Evolutionary conservation across 2,113 vertebrate species (phyloP).

Genomic region (Zeus faber): DNA sequence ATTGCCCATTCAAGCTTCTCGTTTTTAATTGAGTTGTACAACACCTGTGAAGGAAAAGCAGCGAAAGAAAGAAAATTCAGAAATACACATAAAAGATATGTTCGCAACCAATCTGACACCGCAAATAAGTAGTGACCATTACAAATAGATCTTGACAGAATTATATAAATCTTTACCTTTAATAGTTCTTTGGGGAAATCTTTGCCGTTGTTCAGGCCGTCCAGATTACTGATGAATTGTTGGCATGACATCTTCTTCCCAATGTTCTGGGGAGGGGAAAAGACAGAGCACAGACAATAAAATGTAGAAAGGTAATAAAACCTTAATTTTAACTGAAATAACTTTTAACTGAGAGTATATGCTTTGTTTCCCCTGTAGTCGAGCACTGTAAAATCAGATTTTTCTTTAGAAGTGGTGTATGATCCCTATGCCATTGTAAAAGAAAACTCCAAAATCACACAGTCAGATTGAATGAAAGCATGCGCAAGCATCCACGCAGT

Average conservation of each 20-base stretch:
- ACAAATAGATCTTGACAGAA: too few species aligned
- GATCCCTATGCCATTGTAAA: too few species aligned
- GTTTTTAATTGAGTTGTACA: slow-evolving; percentile 98
- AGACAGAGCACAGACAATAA: neutral
- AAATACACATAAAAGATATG: too few species aligned
- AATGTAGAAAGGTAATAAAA: neutral
- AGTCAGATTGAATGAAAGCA: too few species aligned
- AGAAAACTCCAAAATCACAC: too few species aligned
- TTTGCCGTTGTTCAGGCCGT: slow-evolving; percentile 89
- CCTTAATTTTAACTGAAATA: neutral
- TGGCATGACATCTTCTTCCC: slow-evolving; percentile 98
- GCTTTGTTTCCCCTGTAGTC: neutral
- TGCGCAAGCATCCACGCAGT: slow-evolving; percentile 7
- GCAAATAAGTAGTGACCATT: too few species aligned
- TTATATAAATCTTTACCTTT: slow-evolving; percentile 90
- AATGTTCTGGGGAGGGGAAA: slow-evolving; percentile 84
- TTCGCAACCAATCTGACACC: too few species aligned
- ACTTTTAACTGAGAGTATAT: neutral
- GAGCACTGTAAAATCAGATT: too few species aligned
- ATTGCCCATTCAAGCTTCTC: slow-evolving; percentile 98
- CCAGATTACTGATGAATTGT: slow-evolving; percentile 93
- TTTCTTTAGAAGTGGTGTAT: too few species aligned
- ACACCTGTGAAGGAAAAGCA: slow-evolving; percentile 74
- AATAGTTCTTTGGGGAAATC: slow-evolving; percentile 94
- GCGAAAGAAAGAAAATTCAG: neutral